Conservation (phyloP, 1,140 invertebrate species). For the Leptinotarsa defecta region DNA sequence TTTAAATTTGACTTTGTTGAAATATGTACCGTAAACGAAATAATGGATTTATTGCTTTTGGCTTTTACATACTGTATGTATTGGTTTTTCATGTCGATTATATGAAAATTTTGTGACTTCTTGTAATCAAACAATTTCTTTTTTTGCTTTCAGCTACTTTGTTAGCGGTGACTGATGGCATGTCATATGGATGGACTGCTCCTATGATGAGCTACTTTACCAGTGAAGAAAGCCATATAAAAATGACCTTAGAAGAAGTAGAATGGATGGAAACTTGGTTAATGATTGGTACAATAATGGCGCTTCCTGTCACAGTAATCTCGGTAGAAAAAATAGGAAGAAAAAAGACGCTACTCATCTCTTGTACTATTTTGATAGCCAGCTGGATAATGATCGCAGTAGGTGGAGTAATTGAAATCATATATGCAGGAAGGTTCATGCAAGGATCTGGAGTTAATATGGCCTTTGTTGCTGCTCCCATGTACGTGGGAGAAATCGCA, state of each 20-base stretch:
- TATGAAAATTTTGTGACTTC: too few species aligned
- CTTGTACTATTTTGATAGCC: slow-evolving; percentile 62
- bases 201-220: slow-evolving; percentile 62
- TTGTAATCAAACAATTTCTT: neutral
- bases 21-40: too few species aligned
- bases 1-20: too few species aligned
- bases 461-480: slow-evolving; percentile 50
- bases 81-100: too few species aligned
- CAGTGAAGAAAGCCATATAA: slow-evolving; percentile 48
- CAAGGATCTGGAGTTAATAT: slow-evolving; percentile 46
- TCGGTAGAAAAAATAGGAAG: slow-evolving; percentile 67
- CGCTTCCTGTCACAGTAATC: slow-evolving; percentile 60
- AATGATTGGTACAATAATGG: slow-evolving; percentile 64
- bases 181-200: slow-evolving; percentile 65
- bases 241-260: slow-evolving; percentile 48
- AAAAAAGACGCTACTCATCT: slow-evolving; percentile 63
- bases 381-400: slow-evolving; percentile 66
- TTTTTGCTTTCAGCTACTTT: slow-evolving; percentile 37
- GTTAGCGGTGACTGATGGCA: slow-evolving; percentile 49
- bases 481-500: slow-evolving; percentile 53
- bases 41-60: too few species aligned
- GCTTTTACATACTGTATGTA: too few species aligned
- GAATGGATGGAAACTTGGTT: slow-evolving; percentile 68
- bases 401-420: slow-evolving; percentile 52
- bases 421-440: slow-evolving; percentile 59